Percentiles rank a stretch among this genome's conserved stretches.
Conservation (phyloP, 1,140 invertebrate species). For the Caerostris extrusa region DNA sequence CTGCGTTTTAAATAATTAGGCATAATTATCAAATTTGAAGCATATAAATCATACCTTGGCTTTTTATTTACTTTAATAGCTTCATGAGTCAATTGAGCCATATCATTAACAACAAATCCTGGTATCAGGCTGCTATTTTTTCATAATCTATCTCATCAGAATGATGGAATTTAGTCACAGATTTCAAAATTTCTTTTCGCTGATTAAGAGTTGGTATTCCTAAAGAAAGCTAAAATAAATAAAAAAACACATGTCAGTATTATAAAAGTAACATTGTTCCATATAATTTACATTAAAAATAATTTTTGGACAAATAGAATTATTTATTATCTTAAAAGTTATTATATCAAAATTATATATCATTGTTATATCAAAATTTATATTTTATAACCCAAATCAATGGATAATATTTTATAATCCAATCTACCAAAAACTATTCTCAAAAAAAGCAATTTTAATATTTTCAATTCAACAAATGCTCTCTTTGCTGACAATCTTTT, state of each 20-base stretch:
- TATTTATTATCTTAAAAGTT: background rate
- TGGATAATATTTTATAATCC: no score
- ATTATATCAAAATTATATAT: no score
- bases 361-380: background rate
- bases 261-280: background rate
- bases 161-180: slow-evolving; percentile 25
- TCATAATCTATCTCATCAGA: slow-evolving; percentile 76
- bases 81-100: slow-evolving; percentile 81
- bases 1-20: no score
- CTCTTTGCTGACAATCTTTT: no score
- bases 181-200: slow-evolving; percentile 78
- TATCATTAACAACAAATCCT: slow-evolving; percentile 83
- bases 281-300: background rate
- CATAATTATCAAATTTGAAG: no score
- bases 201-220: slow-evolving; percentile 49
- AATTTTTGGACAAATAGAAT: background rate
- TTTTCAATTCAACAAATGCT: no score
- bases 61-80: background rate
- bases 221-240: slow-evolving; percentile 40
- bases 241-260: background rate
- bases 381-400: background rate
- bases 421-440: background rate
- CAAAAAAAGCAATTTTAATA: background rate
- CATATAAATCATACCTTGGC: no score
- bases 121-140: slow-evolving; percentile 81